Base-by-base conservation (phyloP, 2,113 vertebrate species). In the Equus przewalskii region DNA sequence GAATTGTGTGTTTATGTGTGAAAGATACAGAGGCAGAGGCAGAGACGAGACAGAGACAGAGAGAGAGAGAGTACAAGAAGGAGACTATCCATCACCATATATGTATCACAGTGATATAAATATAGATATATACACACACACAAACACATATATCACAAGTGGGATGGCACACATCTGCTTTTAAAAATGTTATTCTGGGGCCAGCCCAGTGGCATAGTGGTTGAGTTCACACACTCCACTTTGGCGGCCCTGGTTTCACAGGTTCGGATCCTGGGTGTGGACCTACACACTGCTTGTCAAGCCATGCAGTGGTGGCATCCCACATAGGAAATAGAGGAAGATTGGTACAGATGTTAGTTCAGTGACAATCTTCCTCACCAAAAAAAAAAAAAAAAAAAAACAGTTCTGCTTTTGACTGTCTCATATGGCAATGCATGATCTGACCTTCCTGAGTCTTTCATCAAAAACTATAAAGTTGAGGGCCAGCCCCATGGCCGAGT, bases 51-150 rank as follows among this genome's bases (percentile, higher is more conserved):
- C 11, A 21, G 76, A 82, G n/a, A 80, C 78, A 24, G 30, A n/a
- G 12, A 44, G 16, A 56, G 13, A 10, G 5, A 82, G 24, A 41
- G 15, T 10, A 7, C 46, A 19, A 46, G 69, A 14, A 54, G 54
- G 26, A 54, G 22, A 76, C 9, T 28, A 18, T 33, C 5, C 1
- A 0, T 12, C 7, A 21, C 6, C 6, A 7, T 41, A 11, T 5
- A 10, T 21, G 12, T 7, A 5, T 33, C 21, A 11, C 28, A n/a
- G n/a, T 60, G 12, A 75, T 5, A 5, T 4, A n/a, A 16, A n/a
- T 10, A 19, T 0, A 44, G 26, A 72, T 6, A 49, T 0, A 21
- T 5, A 80, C 5, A 86, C 19, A 11, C 2, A 44, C 6, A 62
- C n/a, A 85, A 70, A 21, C 7, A 28, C 72, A 70, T 7, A 33